Base-by-base conservation (phyloP, 2,888 invertebrate genomes). In the Odontomyia ornata region DNA sequence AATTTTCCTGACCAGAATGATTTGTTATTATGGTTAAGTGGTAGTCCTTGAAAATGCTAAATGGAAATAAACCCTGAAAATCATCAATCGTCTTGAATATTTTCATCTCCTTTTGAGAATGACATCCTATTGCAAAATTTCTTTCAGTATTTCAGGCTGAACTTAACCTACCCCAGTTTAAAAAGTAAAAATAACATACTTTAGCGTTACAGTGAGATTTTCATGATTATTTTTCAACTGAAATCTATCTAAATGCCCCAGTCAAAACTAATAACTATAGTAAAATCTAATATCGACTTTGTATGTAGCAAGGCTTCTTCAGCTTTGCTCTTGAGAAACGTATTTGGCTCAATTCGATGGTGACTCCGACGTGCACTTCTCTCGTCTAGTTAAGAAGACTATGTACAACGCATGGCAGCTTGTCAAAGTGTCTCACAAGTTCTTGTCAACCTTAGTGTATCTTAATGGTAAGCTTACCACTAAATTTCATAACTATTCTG, bases 401-500 rank as follows among this genome's bases (percentile, higher is more conserved):
- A 36, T 36, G 36, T 36, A 36, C 36, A 36, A 5, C 36, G 36
- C 9, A n/a, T 36, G 36, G 36, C 36, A 36, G 27, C 62, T 27
- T 9, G 27, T 25, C 15, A 62, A n/a, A 23, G 47, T 18, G 21
- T 69, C 30, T 23, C 21, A 25, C 69, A 69, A 73, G 57, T 73
- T 73, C 56, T 36, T 57, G 73, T 73, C 73, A 47, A 9, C 72
- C 56, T 57, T 25, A 36, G 36, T 28, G 7, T 57, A 60, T 11
- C 18, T 57, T 72, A 65, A 36, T 13, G 5, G 18, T 30, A 65
- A 36, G 11, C 71, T 72, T 73, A 73, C 15, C 13, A 60, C 18
- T 73, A 60, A 28, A 15, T 57, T 23, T 30, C 43, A 43, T 36
- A 43, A 3, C 73, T 73, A 73, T 5, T 60, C 43, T 60, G 60